Percentiles rank a stretch among this genome's conserved stretches.
Evolutionary conservation across 2,113 vertebrate genomes (phyloP).

Genomic region (Hemicordylus capensis): DNA sequence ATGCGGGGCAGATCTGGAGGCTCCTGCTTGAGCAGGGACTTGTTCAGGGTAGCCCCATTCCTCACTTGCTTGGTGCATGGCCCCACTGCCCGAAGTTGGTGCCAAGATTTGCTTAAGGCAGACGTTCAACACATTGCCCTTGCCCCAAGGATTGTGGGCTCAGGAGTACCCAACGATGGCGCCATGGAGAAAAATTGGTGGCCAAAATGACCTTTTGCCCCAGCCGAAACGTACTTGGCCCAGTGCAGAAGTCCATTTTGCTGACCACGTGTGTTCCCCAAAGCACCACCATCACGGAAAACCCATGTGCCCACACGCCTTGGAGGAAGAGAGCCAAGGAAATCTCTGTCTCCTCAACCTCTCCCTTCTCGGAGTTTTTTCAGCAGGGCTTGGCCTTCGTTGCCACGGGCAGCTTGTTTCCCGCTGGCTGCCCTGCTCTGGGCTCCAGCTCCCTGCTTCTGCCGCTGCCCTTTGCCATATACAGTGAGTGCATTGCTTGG

Average conservation of each 20-base stretch:
- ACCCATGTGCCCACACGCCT: no score
- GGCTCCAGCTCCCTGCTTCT: constrained; percentile 38
- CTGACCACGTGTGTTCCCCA: no score
- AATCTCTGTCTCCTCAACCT: no score
- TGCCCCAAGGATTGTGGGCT: no score
- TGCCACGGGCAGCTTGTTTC: constrained; percentile 6
- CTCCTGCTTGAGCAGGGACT: not conserved
- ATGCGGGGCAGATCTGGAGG: not conserved
- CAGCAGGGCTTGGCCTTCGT: constrained; percentile 9
- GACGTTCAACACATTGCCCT: no score
- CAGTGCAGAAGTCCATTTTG: no score
- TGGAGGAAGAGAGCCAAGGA: no score
- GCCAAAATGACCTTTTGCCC: not conserved
- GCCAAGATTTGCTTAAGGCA: no score
- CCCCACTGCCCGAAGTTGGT: not conserved
- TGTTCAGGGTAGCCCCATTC: no score
- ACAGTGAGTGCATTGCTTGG: constrained; percentile 60
- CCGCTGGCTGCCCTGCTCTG: constrained; percentile 13
- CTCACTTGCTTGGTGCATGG: no score
- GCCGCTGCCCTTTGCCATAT: constrained; percentile 61
- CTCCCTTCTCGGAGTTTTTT: not conserved
- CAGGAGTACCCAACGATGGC: no score
- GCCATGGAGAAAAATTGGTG: not conserved
- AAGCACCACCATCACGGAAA: no score
- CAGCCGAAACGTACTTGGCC: not conserved